These are phyloP conservation scores for Eriocheir sinensis DNA, from an alignment of 1,140 invertebrate genomes.

Conservation along the genomic window DNA sequence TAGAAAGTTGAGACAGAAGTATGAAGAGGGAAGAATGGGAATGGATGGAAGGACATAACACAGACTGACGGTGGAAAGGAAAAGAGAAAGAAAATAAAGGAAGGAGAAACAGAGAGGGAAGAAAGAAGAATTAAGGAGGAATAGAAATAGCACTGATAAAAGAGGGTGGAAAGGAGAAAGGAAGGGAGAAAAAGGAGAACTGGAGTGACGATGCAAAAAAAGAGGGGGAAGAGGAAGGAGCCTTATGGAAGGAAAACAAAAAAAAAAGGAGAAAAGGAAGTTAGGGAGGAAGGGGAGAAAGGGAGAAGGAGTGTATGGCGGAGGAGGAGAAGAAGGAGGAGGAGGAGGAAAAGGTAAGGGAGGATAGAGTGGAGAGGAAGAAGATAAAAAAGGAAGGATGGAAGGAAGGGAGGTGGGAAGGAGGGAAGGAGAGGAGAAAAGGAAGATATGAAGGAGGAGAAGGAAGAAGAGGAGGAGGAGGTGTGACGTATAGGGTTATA, in stretches of 20 bases:
- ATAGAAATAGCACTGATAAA: no score
- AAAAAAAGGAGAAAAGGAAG: background rate
- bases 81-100: no score
- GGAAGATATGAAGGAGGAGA: background rate
- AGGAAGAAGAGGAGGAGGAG: background rate
- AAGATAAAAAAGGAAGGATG: background rate
- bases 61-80: no score
- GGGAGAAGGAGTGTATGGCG: no score
- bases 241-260: background rate
- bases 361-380: constrained; percentile 29
- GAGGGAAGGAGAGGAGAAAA: background rate
- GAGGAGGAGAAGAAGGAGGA: background rate
- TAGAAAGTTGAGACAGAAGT: no score
- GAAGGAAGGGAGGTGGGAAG: background rate
- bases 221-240: background rate
- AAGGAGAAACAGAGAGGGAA: no score
- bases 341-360: background rate
- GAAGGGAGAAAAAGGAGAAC: no score
- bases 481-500: no score
- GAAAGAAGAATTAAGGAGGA: no score
- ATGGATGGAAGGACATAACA: background rate
- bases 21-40: no score
- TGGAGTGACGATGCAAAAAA: no score
- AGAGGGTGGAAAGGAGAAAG: no score
- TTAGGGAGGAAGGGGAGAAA: background rate